Conservation (phyloP, 2,797 vertebrate genomes). For the Xiphophorus birchmanni region DNA sequence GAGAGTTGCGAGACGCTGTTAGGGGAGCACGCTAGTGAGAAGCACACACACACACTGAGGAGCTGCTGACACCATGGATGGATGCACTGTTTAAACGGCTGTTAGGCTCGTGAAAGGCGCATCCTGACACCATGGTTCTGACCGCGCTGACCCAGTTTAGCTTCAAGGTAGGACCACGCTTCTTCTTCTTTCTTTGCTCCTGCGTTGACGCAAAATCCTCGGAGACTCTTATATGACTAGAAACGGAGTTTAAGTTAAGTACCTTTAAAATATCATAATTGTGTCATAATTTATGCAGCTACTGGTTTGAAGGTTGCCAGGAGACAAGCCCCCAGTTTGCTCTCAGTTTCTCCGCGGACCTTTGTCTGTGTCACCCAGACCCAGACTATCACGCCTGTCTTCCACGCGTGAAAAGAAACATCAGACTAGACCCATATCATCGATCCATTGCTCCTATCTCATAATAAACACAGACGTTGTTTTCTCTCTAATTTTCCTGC, state of each 20-base stretch:
- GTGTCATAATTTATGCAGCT: background rate
- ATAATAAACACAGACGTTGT: background rate
- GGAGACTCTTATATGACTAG: background rate
- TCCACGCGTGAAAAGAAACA: slow-evolving; percentile 2
- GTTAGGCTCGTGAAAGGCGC: slow-evolving; percentile 15
- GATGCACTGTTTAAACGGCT: slow-evolving; percentile 41
- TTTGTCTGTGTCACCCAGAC: background rate
- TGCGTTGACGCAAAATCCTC: background rate
- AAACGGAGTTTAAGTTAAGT: background rate
- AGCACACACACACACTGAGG: slow-evolving; percentile 33
- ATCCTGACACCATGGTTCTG: slow-evolving; percentile 70
- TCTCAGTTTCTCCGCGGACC: slow-evolving; percentile 37
- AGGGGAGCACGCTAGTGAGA: slow-evolving; percentile 46
- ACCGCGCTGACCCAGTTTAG: slow-evolving; percentile 75
- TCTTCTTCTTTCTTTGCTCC: background rate
- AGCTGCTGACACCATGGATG: slow-evolving; percentile 41
- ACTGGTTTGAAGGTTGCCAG: slow-evolving; percentile 55
- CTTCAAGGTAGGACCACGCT: slow-evolving; percentile 70
- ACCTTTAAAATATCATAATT: background rate
- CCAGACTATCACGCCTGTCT: slow-evolving; percentile 20
- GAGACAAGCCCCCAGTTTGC: slow-evolving; percentile 53
- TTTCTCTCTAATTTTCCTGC: background rate
- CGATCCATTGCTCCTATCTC: background rate
- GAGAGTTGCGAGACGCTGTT: slow-evolving; percentile 62
- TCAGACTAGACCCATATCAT: background rate